Base-by-base conservation (phyloP, 2,888 invertebrate genomes). In the Andricus curvator region DNA sequence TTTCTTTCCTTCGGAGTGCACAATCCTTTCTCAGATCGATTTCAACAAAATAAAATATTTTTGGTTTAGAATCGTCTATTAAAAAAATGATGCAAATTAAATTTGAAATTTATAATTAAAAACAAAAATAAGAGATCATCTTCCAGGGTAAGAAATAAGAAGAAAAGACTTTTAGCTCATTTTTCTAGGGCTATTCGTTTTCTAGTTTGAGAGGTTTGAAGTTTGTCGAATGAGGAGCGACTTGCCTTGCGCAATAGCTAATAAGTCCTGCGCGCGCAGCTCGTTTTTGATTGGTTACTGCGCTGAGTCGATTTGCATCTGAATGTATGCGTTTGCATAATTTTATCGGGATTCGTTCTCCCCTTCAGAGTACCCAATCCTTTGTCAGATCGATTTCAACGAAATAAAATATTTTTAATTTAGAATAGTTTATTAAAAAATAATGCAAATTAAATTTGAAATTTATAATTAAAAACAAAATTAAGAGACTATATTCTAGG, bases 251-350 rank as follows among this genome's bases (percentile, higher is more conserved):
- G 17, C 17, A 4, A 2, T 17, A 48, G 4, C 15, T 15, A 48
- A 15, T 48, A 17, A 15, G 48, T 4, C 1, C 2, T 44, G 44
- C 15, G 4, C 6, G 44, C 3, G 44, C 44, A 4, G 48, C 41
- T 41, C 41, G 11, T 41, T 11, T 1, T 11, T 41, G 11, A 41
- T 41, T 41, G 41, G 41, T 41, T 41, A 41, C 41, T 41, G 41
- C 41, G 41, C 41, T 41, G 41, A 11, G 37, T 70, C 20, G 70
- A 70, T 51, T 70, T 70, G 6, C 51, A 51, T 70, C 25, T 70
- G 48, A 29, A 29, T 51, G 4, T 37, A 33, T 65, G 4, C 65
- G 8, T 70, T 70, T 25, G 15, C 44, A 48, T 51, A 4, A 22
- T 4, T 70, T 51, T 25, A 44, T 68, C 15, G 6, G 51, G 51